A percentile compares a stretch with the other conserved stretches of the same genome.
Evolutionary conservation across 1,140 invertebrate genomes (phyloP).

Genomic region (Lepidotrigona ventralis): DNA sequence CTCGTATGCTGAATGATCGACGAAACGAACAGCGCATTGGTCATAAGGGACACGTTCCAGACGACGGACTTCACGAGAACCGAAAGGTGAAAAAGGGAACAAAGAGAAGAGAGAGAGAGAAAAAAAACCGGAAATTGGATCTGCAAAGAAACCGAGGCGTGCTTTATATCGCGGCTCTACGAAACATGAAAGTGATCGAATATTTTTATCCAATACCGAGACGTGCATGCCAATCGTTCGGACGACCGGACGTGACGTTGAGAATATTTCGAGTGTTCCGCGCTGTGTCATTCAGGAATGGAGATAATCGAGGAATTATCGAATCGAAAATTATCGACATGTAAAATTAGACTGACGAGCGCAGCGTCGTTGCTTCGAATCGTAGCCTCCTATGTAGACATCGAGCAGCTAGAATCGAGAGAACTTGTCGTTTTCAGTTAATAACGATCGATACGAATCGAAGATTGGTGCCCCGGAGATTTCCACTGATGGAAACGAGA

Average conservation of each 20-base stretch:
- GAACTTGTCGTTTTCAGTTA: background rate
- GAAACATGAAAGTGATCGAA: background rate
- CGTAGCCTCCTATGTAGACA: background rate
- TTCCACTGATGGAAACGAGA: background rate
- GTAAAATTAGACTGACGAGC: slow-evolving; percentile 7
- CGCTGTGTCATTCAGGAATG: background rate
- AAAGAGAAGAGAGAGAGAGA: background rate
- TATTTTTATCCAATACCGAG: background rate
- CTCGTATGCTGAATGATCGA: slow-evolving; percentile 38
- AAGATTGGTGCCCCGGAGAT: background rate
- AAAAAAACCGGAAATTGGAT: background rate
- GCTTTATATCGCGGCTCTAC: background rate
- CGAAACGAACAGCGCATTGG: slow-evolving; percentile 36
- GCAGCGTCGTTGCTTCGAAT: slow-evolving; percentile 4
- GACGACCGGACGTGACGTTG: background rate
- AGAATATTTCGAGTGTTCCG: background rate
- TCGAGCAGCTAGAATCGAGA: background rate
- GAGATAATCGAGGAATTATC: background rate
- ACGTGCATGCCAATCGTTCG: background rate
- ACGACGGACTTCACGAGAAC: background rate
- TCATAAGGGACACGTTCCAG: slow-evolving; percentile 13
- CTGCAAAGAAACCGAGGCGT: background rate
- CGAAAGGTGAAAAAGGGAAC: background rate
- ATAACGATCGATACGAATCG: background rate
- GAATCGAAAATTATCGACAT: background rate